Percentiles rank a stretch among this genome's conserved stretches.
Evolutionary conservation across 2,797 vertebrate species (phyloP).

Genomic region (Phrynocephalus vlangalii): DNA sequence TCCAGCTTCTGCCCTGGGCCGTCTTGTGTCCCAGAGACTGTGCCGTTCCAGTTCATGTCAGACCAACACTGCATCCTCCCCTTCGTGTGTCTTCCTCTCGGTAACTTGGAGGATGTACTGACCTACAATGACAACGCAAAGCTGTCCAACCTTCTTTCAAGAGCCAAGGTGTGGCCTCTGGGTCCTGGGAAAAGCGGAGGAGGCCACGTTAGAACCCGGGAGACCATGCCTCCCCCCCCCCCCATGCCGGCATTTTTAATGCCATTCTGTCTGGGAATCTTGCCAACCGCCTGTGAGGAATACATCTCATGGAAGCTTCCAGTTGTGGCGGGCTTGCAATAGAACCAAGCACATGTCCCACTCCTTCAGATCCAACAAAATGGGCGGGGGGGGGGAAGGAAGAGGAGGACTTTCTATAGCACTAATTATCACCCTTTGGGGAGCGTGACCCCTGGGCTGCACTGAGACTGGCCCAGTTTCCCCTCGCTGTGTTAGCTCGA

Average conservation of each 20-base stretch:
- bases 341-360: too few species aligned
- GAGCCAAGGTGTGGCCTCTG: too few species aligned
- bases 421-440: not conserved
- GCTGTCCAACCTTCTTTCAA: too few species aligned
- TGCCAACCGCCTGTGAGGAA: not conserved
- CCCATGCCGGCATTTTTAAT: too few species aligned
- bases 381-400: too few species aligned
- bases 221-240: too few species aligned
- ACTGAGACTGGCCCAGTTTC: not conserved
- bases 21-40: not conserved
- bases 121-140: not conserved
- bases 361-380: too few species aligned
- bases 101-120: not conserved
- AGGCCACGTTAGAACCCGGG: too few species aligned
- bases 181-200: not conserved
- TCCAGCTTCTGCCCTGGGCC: not conserved
- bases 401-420: not conserved
- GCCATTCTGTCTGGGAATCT: too few species aligned
- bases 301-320: too few species aligned
- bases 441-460: too few species aligned
- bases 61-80: not conserved
- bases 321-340: too few species aligned
- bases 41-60: not conserved
- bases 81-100: not conserved
- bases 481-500: not conserved